A percentile compares a stretch with the other conserved stretches of the same genome.
These are phyloP conservation scores for Gymnothorax javanicus DNA, from an alignment of 2,797 vertebrate genomes.

Conservation along the genomic window DNA sequence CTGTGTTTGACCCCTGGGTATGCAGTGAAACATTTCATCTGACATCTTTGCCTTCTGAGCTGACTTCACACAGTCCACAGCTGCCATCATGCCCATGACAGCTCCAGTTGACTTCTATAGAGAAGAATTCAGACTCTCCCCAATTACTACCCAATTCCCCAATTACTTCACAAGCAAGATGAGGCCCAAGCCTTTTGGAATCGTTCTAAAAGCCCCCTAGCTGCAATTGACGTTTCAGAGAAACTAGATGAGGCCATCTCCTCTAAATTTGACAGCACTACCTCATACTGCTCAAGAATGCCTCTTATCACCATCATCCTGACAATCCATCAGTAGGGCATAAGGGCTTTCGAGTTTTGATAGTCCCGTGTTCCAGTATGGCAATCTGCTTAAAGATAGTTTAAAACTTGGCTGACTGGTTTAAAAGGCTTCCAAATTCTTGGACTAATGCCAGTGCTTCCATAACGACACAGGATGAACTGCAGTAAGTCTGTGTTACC, in stretches of 20 bases:
- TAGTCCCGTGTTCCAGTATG: background rate
- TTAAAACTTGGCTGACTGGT: background rate
- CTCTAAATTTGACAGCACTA: background rate
- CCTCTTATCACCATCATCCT: background rate
- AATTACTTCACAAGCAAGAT: background rate
- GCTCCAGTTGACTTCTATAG: background rate
- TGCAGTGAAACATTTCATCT: background rate
- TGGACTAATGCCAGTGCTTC: background rate
- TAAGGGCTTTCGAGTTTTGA: background rate
- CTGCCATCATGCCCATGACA: background rate
- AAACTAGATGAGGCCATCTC: background rate
- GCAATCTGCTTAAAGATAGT: background rate
- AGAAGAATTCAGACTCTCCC: background rate
- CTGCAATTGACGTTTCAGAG: background rate
- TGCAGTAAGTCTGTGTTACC: conserved; percentile 2
- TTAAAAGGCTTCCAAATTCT: background rate
- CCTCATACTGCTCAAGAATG: background rate
- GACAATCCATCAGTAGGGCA: background rate
- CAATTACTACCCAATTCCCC: background rate
- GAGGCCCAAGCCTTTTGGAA: background rate
- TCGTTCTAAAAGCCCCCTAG: background rate
- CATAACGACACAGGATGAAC: background rate
- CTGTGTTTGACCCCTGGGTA: background rate
- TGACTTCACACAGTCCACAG: background rate
- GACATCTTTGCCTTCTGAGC: background rate